Evolutionary conservation across 53 echinoderm and acorn worm species (phyloP), one percentile per base, ranked within the genome.

Genomic region (Antedon mediterranea): DNA sequence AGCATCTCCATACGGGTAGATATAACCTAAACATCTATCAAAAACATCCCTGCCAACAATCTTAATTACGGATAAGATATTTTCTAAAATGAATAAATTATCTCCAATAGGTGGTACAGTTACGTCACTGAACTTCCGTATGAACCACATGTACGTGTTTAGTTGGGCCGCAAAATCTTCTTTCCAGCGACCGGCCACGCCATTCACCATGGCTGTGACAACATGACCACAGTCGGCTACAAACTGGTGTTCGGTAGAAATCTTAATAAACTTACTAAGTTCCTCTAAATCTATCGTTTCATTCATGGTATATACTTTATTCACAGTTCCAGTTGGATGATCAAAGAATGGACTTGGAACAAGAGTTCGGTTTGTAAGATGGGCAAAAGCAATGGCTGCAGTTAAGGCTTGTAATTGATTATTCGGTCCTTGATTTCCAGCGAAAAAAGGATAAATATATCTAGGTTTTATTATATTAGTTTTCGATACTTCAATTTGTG

Each of bases 391-490:
- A 7, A 77, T 72, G 32, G 80, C 78, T 0, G 84, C 34, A 30
- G 77, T 84, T 32, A 90, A 57, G 3, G 84, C 81, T 72, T 90
- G 86, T 4, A 90, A 0, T 73, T 90, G 90, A 73, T 90, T 90
- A 70, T 90, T 90, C 23, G 84, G 81, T 30, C 90, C 90, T 73
- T 90, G 90, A 77, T 90, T 86, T 31, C 90, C 90, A 0, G 84
- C 72, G 43, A 86, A 71, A 18, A 90, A 75, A 6, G 90, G 86
- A 9, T 86, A 74, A 15, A 90, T 31, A 41, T 86, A 90, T 23
- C 37, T 37, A 37, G n/a, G n/a, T n/a, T n/a, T n/a, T n/a, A n/a
- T n/a, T n/a, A 11, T 37, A 6, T 37, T 37, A 11, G 37, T 37
- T 6, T 37, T 37, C 37, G 4, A 4, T 37, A 37, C 37, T 37